Evolutionary conservation across 2,888 invertebrate genomes (phyloP).

Genomic region (Drosophila picticornis): DNA sequence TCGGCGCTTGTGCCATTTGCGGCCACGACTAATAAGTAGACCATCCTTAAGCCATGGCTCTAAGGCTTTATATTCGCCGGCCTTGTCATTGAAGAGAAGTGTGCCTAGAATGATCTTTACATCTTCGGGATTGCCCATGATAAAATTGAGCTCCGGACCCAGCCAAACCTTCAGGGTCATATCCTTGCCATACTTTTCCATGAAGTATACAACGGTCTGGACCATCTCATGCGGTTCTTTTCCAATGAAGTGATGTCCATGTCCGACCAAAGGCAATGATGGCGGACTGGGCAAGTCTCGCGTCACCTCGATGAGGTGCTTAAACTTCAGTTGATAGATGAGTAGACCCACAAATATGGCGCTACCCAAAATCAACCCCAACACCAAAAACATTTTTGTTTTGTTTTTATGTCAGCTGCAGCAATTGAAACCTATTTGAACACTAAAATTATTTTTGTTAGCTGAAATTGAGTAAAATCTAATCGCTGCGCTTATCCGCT

Average conservation of each 20-base stretch:
- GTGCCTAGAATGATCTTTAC: slow-evolving; percentile 78
- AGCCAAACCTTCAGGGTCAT: slow-evolving; percentile 80
- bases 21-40: slow-evolving; percentile 86
- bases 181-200: slow-evolving; percentile 75
- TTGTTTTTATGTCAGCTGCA: background rate
- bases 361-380: slow-evolving; percentile 59
- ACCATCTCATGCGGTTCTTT: slow-evolving; percentile 84
- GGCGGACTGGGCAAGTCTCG: slow-evolving; percentile 82
- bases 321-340: slow-evolving; percentile 75
- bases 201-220: slow-evolving; percentile 80
- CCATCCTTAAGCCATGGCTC: slow-evolving; percentile 87
- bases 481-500: slow-evolving; percentile 36
- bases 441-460: background rate
- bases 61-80: slow-evolving; percentile 86
- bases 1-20: slow-evolving; percentile 86
- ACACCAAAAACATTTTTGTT: slow-evolving; percentile 59
- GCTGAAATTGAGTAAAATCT: slow-evolving; percentile 28
- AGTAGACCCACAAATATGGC: slow-evolving; percentile 47
- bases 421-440: slow-evolving; percentile 2
- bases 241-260: slow-evolving; percentile 85
- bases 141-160: slow-evolving; percentile 81
- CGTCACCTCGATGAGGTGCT: slow-evolving; percentile 72
- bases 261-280: slow-evolving; percentile 86
- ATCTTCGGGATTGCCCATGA: slow-evolving; percentile 77
- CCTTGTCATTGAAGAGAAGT: slow-evolving; percentile 86